A percentile compares a stretch with the other conserved stretches of the same genome.
These are phyloP conservation scores for Microcebus jonahi DNA, from an alignment of 2,113 vertebrate species.

Conservation along the genomic window DNA sequence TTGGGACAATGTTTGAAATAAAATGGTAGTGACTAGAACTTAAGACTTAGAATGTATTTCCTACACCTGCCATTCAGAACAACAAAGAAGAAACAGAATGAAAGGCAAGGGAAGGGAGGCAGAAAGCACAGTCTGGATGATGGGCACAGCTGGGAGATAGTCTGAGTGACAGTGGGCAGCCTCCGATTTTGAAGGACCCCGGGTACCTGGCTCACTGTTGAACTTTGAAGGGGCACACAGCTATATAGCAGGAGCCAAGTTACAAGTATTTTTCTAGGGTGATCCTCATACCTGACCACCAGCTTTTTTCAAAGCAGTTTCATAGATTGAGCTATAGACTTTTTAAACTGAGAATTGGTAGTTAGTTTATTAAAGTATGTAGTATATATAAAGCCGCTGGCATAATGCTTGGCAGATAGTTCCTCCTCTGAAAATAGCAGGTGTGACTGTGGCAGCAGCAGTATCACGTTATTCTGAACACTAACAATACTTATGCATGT, in stretches of 20 bases:
- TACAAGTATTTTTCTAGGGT: fast-evolving
- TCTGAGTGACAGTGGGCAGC: fast-evolving
- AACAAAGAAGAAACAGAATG: too few species aligned
- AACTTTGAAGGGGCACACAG: fast-evolving
- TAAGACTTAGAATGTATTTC: not conserved
- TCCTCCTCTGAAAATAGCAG: fast-evolving
- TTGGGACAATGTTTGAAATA: not conserved
- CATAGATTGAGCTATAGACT: not conserved
- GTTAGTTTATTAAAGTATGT: fast-evolving
- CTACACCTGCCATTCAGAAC: too few species aligned
- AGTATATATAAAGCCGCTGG: not conserved
- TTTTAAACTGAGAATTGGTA: not conserved
- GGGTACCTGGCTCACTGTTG: not conserved
- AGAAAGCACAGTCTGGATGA: too few species aligned
- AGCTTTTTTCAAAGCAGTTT: not conserved
- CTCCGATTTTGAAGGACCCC: not conserved
- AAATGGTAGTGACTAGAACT: not conserved
- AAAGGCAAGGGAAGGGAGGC: fast-evolving
- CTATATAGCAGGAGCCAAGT: not conserved
- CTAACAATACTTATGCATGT: conserved; percentile 1
- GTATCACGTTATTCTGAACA: fast-evolving
- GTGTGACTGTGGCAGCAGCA: fast-evolving
- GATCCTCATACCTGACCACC: not conserved
- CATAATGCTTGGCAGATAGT: fast-evolving
- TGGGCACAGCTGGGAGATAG: not conserved